A percentile compares a stretch with the other conserved stretches of the same genome.
phyloP scores from a whole-genome alignment of 2,113 vertebrate species.

The Notothenia rossii region DNA sequence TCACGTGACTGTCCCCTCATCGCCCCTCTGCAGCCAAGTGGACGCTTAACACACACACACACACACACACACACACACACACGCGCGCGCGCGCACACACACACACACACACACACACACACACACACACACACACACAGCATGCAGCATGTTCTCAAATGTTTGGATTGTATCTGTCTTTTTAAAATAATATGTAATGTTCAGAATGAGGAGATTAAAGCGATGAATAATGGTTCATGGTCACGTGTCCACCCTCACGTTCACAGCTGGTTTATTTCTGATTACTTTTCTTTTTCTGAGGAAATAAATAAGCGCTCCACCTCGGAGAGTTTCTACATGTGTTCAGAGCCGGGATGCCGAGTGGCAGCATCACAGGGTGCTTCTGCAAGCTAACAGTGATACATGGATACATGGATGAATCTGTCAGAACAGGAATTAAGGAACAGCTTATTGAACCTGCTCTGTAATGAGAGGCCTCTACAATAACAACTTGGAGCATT shows the following conservation, averaged over 20 bases:
- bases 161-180: conserved; percentile 9
- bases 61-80: conserved; percentile 20
- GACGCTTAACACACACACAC: conserved; percentile 35
- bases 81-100: too few species aligned
- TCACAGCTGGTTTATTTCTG: conserved; percentile 40
- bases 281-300: not conserved
- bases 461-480: conserved; percentile 84
- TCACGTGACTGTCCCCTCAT: conserved; percentile 33
- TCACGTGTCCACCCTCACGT: not conserved
- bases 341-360: conserved; percentile 53
- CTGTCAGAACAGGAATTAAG: conserved; percentile 71
- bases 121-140: too few species aligned
- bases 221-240: not conserved
- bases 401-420: too few species aligned
- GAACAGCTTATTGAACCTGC: conserved; percentile 84
- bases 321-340: conserved; percentile 38
- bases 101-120: too few species aligned
- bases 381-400: conserved; percentile 50
- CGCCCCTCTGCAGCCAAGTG: conserved; percentile 36
- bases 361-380: conserved; percentile 27
- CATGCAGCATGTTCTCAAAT: not conserved
- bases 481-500: conserved; percentile 84
- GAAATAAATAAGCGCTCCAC: conserved; percentile 24
- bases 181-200: not conserved
- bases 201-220: not conserved